Base-by-base conservation (phyloP, 2,113 vertebrate species). In the Petroica traversi region DNA sequence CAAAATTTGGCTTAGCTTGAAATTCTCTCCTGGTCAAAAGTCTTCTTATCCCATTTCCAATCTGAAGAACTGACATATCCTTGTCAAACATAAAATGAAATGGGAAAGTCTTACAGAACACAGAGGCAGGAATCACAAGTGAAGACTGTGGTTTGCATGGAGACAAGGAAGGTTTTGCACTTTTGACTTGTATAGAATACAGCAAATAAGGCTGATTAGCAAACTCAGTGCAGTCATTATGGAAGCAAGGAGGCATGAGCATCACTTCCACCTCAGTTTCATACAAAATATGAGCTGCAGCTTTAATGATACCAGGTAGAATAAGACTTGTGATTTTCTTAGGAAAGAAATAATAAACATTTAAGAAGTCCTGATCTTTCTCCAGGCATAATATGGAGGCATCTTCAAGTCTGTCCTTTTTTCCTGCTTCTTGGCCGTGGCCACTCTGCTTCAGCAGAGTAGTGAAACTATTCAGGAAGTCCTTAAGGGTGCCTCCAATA, bases 391-490 rank as follows among this genome's bases (percentile, higher is more conserved):
- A 98, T 94, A 99, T 99, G 19, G 99, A 99, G 12, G 98, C 98
- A 19, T 99, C 98, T 92, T 99, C 98, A 55, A 98, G 98, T 95
- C 97, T 96, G 96, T 96, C 98, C 87, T 86, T 97, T 94, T 97
- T 97, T 72, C 95, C 98, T 26, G 96, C 97, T 83, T 98, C 97
- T 64, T 98, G 98, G 96, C 83, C 94, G 95, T 98, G 96, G 92
- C 97, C 62, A 93, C 99, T 99, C 94, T 99, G 99, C 92, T 99
- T 99, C 96, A 99, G 96, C 83, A 99, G 98, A 77, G 99, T 99
- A 76, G 99, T 99, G 97, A 99, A 99, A 96, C 99, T 99, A 95
- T 99, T 99, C 91, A 99, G 97, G 96, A 99, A 99, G 97, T 99
- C 99, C 33, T 99, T 99, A 34, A 99, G 99, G 6, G 99, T 99